Conservation (phyloP, 2,888 invertebrate species). For the Plebejus melissa region DNA sequence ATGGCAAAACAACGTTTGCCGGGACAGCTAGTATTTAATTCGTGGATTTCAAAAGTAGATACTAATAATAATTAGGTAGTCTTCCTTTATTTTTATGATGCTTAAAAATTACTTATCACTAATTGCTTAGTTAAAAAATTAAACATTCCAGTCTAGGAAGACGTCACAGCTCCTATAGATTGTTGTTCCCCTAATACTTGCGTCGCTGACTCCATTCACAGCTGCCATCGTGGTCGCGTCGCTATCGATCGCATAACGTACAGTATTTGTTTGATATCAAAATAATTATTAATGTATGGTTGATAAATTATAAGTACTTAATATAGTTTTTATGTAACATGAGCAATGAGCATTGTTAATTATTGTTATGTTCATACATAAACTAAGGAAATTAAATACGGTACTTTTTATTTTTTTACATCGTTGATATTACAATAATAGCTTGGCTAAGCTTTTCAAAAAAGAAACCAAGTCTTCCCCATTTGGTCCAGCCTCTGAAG, state of each 20-base stretch:
- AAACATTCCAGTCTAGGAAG: constrained; percentile 23
- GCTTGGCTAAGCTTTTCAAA: background rate
- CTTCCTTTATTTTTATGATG: background rate
- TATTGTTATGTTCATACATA: background rate
- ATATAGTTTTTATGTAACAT: background rate
- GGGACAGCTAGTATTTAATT: too few species aligned
- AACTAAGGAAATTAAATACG: too few species aligned
- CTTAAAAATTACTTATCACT: background rate
- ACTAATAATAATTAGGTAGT: background rate
- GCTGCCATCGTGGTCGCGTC: constrained; percentile 22
- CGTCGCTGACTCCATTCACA: constrained; percentile 49
- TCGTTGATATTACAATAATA: background rate
- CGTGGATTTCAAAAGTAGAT: background rate
- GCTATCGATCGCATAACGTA: constrained; percentile 22
- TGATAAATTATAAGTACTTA: background rate
- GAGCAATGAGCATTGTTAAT: background rate
- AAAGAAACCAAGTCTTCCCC: background rate
- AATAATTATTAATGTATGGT: background rate
- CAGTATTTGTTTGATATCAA: background rate
- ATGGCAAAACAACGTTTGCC: too few species aligned
- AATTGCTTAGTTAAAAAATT: background rate
- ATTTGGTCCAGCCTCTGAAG: constrained; percentile 46
- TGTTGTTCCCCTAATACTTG: constrained; percentile 47
- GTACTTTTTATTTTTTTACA: background rate
- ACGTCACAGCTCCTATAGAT: constrained; percentile 39